phyloP scores from a whole-genome alignment of 2,888 invertebrate species.

The Oscheius sp. region DNA sequence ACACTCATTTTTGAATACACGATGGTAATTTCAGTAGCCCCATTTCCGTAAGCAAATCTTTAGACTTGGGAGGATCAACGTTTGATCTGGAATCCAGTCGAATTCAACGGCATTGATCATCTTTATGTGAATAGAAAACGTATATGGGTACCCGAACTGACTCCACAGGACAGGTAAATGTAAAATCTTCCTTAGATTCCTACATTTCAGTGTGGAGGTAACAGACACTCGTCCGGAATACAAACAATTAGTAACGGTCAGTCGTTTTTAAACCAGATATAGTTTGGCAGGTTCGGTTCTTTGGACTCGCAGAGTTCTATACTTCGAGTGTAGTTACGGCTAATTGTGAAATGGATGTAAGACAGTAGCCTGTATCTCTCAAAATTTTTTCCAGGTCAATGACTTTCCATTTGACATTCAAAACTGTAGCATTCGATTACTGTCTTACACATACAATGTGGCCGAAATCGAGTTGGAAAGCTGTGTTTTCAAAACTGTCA shows the following conservation, averaged over 20 bases:
- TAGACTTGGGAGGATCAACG: slow-evolving; percentile 23
- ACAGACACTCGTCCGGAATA: slow-evolving; percentile 27
- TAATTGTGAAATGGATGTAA: slow-evolving; percentile 30
- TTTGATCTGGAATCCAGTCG: slow-evolving; percentile 12
- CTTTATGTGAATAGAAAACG: slow-evolving; percentile 20
- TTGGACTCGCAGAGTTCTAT: slow-evolving; percentile 10
- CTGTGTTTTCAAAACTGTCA: background rate
- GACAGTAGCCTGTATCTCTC: background rate
- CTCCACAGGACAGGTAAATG: slow-evolving; percentile 29
- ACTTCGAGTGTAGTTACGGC: slow-evolving; percentile 16
- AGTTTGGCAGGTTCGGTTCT: background rate
- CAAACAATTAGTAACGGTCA: slow-evolving; percentile 22
- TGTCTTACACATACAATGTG: slow-evolving; percentile 15
- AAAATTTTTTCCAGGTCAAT: slow-evolving; percentile 5
- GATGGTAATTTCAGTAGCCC: background rate
- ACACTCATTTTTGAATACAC: slow-evolving; percentile 28
- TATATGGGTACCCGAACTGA: slow-evolving; percentile 32
- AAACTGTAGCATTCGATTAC: slow-evolving; percentile 18
- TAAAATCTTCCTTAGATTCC: background rate
- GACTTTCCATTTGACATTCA: slow-evolving; percentile 34
- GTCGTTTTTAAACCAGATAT: background rate
- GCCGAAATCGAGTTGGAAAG: slow-evolving; percentile 20
- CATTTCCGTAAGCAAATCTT: background rate
- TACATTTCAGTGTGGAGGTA: slow-evolving; percentile 22
- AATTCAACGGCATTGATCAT: slow-evolving; percentile 22